Evolutionary conservation across 2,888 invertebrate species (phyloP).

Genomic region (Idaea biselata): DNA sequence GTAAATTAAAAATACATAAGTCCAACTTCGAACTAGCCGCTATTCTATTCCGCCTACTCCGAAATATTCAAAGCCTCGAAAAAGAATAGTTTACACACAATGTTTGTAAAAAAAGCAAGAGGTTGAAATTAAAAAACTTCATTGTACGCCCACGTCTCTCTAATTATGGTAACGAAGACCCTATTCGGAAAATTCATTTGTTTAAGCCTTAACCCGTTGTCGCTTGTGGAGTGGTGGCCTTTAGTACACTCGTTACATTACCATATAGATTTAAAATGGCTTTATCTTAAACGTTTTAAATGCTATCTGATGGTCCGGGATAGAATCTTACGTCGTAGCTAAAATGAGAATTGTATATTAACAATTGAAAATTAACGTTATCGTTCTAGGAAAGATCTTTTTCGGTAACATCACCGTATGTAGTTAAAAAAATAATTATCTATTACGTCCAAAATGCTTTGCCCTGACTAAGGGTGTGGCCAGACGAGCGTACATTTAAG

Average conservation of each 20-base stretch:
- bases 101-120: not conserved
- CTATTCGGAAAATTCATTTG: conserved; percentile 31
- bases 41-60: not conserved
- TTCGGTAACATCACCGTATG: not conserved
- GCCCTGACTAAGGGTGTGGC: too few relatives aligned
- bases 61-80: not conserved
- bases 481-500: too few relatives aligned
- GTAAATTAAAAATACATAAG: not conserved
- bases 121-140: conserved; percentile 1
- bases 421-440: not conserved
- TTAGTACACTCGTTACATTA: conserved; percentile 37
- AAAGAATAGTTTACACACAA: not conserved
- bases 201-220: conserved; percentile 24
- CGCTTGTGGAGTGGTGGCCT: conserved; percentile 24
- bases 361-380: conserved; percentile 1
- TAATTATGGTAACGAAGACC: conserved; percentile 35
- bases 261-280: conserved; percentile 44
- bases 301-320: conserved; percentile 29
- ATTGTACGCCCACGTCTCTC: conserved; percentile 15
- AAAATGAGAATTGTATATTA: not conserved
- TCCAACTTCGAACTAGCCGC: not conserved
- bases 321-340: conserved; percentile 7
- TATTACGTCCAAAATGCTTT: too few relatives aligned
- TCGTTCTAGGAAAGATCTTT: not conserved
- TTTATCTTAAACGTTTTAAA: conserved; percentile 37